A percentile compares a stretch with the other conserved stretches of the same genome.
Conservation (phyloP, 2,888 invertebrate genomes). For the Xestia xanthographa region DNA sequence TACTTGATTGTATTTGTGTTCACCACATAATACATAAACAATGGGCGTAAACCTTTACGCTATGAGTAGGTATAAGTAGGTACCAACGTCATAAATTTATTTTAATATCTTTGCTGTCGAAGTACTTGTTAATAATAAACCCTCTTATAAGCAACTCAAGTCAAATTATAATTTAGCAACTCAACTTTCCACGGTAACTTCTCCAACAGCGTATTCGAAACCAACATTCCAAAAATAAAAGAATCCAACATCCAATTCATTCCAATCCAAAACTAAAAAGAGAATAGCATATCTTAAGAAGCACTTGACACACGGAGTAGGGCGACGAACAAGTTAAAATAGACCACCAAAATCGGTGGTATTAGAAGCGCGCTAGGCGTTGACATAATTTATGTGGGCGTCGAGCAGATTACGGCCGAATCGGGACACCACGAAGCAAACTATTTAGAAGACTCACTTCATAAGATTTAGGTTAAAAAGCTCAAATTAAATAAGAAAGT, state of each 20-base stretch:
- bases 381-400: constrained; percentile 83
- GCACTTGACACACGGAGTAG: constrained; percentile 62
- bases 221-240: constrained; percentile 1
- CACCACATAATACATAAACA: not conserved
- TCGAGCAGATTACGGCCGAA: constrained; percentile 74
- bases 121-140: not conserved
- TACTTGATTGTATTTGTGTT: not conserved
- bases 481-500: not conserved
- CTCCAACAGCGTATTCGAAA: not conserved
- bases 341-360: constrained; percentile 73
- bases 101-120: not conserved
- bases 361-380: constrained; percentile 68
- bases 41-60: constrained; percentile 40
- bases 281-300: constrained; percentile 49
- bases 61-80: not conserved
- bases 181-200: not conserved
- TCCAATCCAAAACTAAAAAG: constrained; percentile 47
- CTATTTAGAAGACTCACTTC: constrained; percentile 37
- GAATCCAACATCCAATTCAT: constrained; percentile 26
- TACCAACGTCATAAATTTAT: constrained; percentile 1
- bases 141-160: not conserved
- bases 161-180: not conserved
- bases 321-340: constrained; percentile 61
- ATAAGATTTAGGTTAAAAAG: not conserved
- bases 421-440: constrained; percentile 42